phyloP scores from a whole-genome alignment of 2,888 invertebrate species.

The Lasiommata megera region DNA sequence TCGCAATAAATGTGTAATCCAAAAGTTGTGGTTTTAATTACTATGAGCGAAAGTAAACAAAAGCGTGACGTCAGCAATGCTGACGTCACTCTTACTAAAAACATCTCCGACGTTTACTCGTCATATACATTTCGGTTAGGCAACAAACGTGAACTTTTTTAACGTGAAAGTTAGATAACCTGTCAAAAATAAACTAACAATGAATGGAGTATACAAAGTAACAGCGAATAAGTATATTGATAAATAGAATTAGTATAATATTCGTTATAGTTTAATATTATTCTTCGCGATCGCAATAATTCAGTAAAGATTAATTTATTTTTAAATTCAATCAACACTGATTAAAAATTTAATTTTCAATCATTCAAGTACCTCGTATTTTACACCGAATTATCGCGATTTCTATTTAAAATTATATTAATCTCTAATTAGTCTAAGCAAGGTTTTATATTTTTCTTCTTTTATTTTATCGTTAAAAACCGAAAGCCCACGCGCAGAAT shows the following conservation, averaged over 20 bases:
- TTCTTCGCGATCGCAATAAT: not conserved
- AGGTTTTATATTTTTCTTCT: not conserved
- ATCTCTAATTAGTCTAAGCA: not conserved
- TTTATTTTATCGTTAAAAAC: not conserved
- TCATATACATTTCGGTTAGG: no score
- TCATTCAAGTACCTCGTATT: not conserved
- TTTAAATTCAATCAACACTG: not conserved
- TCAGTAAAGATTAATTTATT: not conserved
- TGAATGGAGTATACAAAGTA: not conserved
- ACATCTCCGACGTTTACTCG: no score
- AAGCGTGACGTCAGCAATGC: no score
- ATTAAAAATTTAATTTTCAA: conserved; percentile 1
- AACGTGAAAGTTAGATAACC: no score
- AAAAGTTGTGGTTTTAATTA: no score
- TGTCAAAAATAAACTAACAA: not conserved
- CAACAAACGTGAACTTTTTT: no score
- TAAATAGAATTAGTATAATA: not conserved
- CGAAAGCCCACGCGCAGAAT: not conserved
- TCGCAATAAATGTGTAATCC: no score
- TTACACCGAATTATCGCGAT: not conserved
- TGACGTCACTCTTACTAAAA: no score
- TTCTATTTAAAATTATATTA: not conserved
- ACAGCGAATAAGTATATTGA: no score
- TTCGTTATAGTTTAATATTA: not conserved
- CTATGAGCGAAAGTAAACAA: no score